Base-by-base conservation (phyloP, 2,113 vertebrate species). In the Erpornis zantholeuca region DNA sequence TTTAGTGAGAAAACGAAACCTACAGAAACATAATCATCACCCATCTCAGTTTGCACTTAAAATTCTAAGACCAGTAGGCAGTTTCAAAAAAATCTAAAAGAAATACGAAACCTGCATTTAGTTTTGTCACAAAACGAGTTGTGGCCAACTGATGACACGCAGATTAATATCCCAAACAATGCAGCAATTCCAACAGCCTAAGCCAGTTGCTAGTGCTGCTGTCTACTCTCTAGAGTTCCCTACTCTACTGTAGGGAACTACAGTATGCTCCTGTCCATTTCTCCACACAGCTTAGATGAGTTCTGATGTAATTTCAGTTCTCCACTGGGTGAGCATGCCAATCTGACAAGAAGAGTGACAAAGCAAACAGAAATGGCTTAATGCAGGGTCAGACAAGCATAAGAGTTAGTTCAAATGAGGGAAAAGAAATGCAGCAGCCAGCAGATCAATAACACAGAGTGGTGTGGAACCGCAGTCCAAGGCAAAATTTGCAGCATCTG, bases 371-470 rank as follows among this genome's bases (percentile, higher is more conserved):
- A 84, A 93, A 66, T 8, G 19, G 54, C 45, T 80, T 72, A 71
- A 65, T 19, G 25, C 18, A 60, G 21, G 66, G 82, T 57, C 76
- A 70, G 59, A 81, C 11, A 83, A 73, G 59, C 42, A 15, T 2
- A 3, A 82, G 25, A 63, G 25, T 29, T 56, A 52, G 40, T 45
- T 77, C 70, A 90, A 77, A 80, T 42, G 36, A 90, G 50, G 75
- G 17, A 53, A 72, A n/a, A 85, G 70, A 87, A 95, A 86, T 18
- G 38, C 90, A 83, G 76, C 66, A 94, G 66, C 25, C 71, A 80
- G 75, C 23, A 77, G 50, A 94, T 73, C 50, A 90, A 72, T 87
- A 90, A 52, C 9, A 11, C 12, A 27, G 40, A 77, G 23, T 9
- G 11, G 40, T 71, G 76, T 1, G 6, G 38, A 82, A 80, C n/a